These are phyloP conservation scores for Corydoras sp. DNA, from an alignment of 2,113 vertebrate species.

Conservation along the genomic window DNA sequence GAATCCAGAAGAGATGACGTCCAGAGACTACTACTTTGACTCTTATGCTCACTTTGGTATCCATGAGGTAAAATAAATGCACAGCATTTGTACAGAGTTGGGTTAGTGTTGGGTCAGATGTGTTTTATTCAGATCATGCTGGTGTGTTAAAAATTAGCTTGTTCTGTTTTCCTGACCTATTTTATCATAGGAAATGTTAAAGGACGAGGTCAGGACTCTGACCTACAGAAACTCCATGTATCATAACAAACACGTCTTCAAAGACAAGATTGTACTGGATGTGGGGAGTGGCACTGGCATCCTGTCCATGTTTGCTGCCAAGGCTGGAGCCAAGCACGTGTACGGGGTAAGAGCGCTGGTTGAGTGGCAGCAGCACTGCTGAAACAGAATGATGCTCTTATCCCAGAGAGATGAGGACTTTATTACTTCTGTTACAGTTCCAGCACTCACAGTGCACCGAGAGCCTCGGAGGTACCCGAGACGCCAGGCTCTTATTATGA, in stretches of 20 bases:
- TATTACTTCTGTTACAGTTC: conserved; percentile 18
- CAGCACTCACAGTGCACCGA: conserved; percentile 22
- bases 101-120: no score
- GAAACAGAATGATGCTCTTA: conserved; percentile 29
- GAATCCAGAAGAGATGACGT: conserved; percentile 96
- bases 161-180: conserved; percentile 8
- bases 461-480: conserved; percentile 2
- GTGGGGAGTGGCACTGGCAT: conserved; percentile 98
- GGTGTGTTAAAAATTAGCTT: neutral
- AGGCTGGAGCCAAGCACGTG: conserved; percentile 92
- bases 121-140: no score
- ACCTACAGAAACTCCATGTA: conserved; percentile 98
- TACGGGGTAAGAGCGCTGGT: conserved; percentile 81
- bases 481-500: conserved; percentile 8
- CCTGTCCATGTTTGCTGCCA: conserved; percentile 97
- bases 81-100: no score
- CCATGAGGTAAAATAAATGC: conserved; percentile 78
- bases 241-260: conserved; percentile 97
- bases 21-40: conserved; percentile 96
- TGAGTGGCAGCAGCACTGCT: conserved; percentile 4
- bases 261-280: conserved; percentile 92
- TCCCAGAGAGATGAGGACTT: neutral
- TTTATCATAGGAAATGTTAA: conserved; percentile 87
- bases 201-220: conserved; percentile 93
- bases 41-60: conserved; percentile 98